A percentile compares a stretch with the other conserved stretches of the same genome.
Evolutionary conservation across 2,113 vertebrate species (phyloP).

Genomic region (Myiagra hebetior): DNA sequence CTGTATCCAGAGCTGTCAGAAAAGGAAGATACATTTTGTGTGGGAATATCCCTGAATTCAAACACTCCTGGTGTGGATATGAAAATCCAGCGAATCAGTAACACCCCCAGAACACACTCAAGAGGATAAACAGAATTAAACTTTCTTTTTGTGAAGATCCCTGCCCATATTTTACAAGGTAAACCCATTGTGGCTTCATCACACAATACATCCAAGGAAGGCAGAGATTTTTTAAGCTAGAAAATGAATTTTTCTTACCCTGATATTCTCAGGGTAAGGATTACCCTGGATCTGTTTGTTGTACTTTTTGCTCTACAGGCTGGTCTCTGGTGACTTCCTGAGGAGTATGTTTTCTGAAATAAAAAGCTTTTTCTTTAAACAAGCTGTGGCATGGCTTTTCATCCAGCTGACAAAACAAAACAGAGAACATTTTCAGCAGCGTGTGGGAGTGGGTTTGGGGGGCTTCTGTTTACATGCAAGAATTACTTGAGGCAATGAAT

Average conservation of each 20-base stretch:
- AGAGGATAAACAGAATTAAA: not conserved
- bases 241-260: not conserved
- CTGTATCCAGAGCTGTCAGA: not conserved
- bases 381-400: not conserved
- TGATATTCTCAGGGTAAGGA: not conserved
- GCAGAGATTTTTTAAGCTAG: not conserved
- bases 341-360: not conserved
- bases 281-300: not conserved
- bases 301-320: not conserved
- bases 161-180: not conserved
- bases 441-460: not conserved
- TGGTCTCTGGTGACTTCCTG: not conserved
- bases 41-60: not conserved
- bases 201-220: not conserved
- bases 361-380: constrained; percentile 31
- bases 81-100: not conserved
- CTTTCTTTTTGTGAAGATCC: not conserved
- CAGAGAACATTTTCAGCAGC: not conserved
- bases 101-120: not conserved
- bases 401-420: constrained; percentile 22
- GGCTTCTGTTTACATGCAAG: not conserved
- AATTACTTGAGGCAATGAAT: not conserved
- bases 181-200: not conserved
- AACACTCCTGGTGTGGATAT: not conserved
- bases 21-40: not conserved